phyloP scores from a whole-genome alignment of 2,113 vertebrate species.

The Crotalus tigris region DNA sequence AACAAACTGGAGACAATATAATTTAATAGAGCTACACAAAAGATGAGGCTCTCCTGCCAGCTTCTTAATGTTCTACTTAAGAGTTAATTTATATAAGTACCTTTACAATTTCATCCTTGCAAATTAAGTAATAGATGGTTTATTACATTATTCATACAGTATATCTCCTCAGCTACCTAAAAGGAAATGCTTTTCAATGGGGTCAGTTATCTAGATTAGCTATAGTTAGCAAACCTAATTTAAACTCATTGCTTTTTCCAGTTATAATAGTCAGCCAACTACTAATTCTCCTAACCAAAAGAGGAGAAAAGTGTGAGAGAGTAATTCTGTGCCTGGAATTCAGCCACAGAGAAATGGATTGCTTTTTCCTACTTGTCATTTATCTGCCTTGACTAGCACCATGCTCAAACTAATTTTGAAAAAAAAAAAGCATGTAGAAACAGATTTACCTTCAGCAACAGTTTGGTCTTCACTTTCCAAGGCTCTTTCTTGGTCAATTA shows the following conservation, averaged over 20 bases:
- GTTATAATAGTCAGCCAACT: background rate
- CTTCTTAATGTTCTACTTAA: background rate
- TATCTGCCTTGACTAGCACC: background rate
- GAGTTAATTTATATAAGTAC: background rate
- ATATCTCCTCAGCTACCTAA: background rate
- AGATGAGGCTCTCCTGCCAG: background rate
- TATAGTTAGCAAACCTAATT: background rate
- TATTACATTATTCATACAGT: background rate
- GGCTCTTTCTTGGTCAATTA: background rate
- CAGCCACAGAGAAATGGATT: background rate
- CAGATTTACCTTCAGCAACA: background rate
- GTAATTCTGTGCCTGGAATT: background rate
- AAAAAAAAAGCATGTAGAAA: too few species aligned
- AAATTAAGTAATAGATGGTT: background rate
- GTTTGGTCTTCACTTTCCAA: slow-evolving; percentile 28
- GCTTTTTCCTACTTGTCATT: background rate
- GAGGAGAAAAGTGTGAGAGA: background rate
- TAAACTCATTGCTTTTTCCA: background rate
- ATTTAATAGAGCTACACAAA: background rate
- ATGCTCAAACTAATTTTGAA: background rate
- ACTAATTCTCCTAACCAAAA: background rate
- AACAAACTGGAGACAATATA: background rate
- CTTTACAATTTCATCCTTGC: background rate
- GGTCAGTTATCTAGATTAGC: background rate
- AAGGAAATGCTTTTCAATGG: background rate